These are phyloP conservation scores for Caerostris darwini DNA, from an alignment of 1,140 invertebrate genomes.

Conservation along the genomic window DNA sequence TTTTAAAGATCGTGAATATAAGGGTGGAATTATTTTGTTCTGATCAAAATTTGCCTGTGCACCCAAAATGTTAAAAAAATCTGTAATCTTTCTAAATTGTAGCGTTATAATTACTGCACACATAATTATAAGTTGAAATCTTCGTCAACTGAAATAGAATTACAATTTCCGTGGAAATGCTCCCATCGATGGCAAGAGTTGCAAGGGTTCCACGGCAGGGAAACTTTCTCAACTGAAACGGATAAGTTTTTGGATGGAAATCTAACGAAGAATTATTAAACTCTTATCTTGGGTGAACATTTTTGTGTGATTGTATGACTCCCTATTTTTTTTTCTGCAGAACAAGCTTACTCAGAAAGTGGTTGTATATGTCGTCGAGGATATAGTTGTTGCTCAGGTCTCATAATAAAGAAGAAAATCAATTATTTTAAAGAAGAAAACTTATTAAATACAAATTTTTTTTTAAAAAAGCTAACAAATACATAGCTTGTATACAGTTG, in stretches of 20 bases:
- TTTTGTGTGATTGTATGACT: slow-evolving; percentile 5
- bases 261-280: slow-evolving; percentile 54
- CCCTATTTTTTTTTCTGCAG: background rate
- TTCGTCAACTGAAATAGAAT: slow-evolving; percentile 56
- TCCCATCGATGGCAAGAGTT: slow-evolving; percentile 4
- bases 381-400: background rate
- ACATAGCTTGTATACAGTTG: too few relatives aligned
- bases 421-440: too few relatives aligned
- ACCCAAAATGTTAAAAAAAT: too few relatives aligned
- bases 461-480: too few relatives aligned
- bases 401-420: too few relatives aligned
- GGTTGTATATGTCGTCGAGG: background rate
- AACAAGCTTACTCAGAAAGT: background rate
- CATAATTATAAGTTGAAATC: too few relatives aligned
- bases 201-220: background rate
- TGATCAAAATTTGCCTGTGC: too few relatives aligned
- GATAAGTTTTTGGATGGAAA: slow-evolving; percentile 50
- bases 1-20: too few relatives aligned
- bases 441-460: too few relatives aligned
- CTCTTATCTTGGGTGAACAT: slow-evolving; percentile 42
- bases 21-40: too few relatives aligned
- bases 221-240: slow-evolving; percentile 57
- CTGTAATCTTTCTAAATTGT: too few relatives aligned
- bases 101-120: too few relatives aligned
- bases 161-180: slow-evolving; percentile 44